A percentile compares a stretch with the other conserved stretches of the same genome.
phyloP scores from a whole-genome alignment of 1,140 invertebrate genomes.

The Drosophila sp. region DNA sequence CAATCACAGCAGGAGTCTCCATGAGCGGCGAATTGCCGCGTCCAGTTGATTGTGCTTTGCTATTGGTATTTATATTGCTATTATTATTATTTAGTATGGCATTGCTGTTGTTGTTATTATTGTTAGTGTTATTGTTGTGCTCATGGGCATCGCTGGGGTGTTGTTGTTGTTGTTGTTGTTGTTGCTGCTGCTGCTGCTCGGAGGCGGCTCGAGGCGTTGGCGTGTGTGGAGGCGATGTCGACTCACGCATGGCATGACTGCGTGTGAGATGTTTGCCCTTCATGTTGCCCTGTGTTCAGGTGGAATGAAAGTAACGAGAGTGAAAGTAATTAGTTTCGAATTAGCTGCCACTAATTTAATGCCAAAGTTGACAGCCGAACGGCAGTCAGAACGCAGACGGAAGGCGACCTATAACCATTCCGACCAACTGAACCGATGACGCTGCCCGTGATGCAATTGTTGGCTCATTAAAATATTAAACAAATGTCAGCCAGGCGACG shows the following conservation, averaged over 20 bases:
- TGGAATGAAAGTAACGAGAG: constrained; percentile 39
- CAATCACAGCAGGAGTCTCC: constrained; percentile 83
- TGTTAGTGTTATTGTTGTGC: constrained; percentile 42
- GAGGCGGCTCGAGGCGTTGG: constrained; percentile 85
- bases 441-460: constrained; percentile 71
- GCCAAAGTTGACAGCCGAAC: constrained; percentile 65
- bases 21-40: constrained; percentile 84
- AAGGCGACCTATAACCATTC: constrained; percentile 1
- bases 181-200: constrained; percentile 63
- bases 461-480: constrained; percentile 73
- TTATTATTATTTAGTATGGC: constrained; percentile 49
- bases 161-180: constrained; percentile 65
- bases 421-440: constrained; percentile 34
- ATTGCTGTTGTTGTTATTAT: constrained; percentile 65
- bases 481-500: constrained; percentile 39
- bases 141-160: constrained; percentile 73
- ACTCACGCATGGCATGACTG: constrained; percentile 95
- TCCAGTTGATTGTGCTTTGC: constrained; percentile 78
- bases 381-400: neutral
- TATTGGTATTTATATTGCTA: constrained; percentile 62
- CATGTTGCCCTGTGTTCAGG: constrained; percentile 87
- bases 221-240: constrained; percentile 92
- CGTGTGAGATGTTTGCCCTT: constrained; percentile 93
- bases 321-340: constrained; percentile 75
- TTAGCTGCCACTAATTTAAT: constrained; percentile 66